Conservation (phyloP, 2,797 vertebrate species). For the Sciaenops ocellatus region DNA sequence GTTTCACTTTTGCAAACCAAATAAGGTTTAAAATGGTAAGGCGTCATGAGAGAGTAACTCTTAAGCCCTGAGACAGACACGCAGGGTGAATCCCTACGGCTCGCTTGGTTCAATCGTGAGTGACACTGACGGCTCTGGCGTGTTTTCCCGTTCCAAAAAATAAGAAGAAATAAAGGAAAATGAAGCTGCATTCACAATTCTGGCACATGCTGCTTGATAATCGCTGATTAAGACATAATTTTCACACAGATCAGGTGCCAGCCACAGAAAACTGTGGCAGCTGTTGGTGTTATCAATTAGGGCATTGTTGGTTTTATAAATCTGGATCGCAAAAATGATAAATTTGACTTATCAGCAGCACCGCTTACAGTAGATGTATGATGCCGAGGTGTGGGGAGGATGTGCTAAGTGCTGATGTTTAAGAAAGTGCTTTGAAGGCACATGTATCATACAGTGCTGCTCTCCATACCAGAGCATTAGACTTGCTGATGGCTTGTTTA, state of each 20-base stretch:
- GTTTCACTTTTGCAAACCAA: constrained; percentile 89
- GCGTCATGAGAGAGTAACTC: constrained; percentile 83
- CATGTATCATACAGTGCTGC: constrained; percentile 69
- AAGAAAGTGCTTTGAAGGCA: constrained; percentile 78
- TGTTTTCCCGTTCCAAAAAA: constrained; percentile 58
- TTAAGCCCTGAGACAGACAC: constrained; percentile 82
- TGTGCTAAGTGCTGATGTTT: constrained; percentile 82
- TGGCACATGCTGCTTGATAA: constrained; percentile 65
- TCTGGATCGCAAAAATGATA: constrained; percentile 60
- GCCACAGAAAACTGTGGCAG: constrained; percentile 45
- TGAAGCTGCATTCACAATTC: constrained; percentile 53
- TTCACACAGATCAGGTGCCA: constrained; percentile 51
- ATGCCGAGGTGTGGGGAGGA: constrained; percentile 60
- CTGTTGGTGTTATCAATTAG: constrained; percentile 73
- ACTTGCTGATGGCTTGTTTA: constrained; percentile 82
- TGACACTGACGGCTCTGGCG: constrained; percentile 65
- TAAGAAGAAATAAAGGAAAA: constrained; percentile 44
- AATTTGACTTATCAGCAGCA: constrained; percentile 76
- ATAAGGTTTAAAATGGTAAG: constrained; percentile 86
- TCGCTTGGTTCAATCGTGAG: constrained; percentile 74
- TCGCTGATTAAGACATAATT: constrained; percentile 70
- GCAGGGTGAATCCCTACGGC: constrained; percentile 77
- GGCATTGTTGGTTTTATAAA: constrained; percentile 65
- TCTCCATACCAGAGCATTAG: constrained; percentile 71
- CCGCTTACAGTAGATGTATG: constrained; percentile 55